Percentiles rank a stretch among this genome's conserved stretches.
phyloP scores from a whole-genome alignment of 2,888 invertebrate genomes.

The Acleris emargana region DNA sequence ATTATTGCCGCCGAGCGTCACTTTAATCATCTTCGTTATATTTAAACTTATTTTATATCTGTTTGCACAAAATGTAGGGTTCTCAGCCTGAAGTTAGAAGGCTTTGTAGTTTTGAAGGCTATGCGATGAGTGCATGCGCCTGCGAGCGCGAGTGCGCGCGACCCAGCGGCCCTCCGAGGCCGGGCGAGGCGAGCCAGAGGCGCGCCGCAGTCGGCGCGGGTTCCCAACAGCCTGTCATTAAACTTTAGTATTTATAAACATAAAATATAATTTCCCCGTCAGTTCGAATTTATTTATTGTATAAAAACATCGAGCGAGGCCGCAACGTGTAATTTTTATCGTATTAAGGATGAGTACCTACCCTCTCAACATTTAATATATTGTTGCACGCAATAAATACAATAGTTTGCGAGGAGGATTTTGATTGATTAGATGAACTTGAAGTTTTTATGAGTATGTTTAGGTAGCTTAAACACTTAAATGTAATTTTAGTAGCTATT shows the following conservation, averaged over 20 bases:
- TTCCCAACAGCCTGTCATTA: slow-evolving; percentile 54
- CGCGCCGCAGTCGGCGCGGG: slow-evolving; percentile 2
- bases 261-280: slow-evolving; percentile 67
- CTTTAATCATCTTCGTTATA: too few relatives aligned
- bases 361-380: slow-evolving; percentile 55
- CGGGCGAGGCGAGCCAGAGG: slow-evolving; percentile 4
- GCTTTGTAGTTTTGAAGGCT: too few relatives aligned
- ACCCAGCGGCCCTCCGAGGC: slow-evolving; percentile 20
- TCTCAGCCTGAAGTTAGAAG: too few relatives aligned
- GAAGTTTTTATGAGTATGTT: background rate
- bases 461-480: background rate
- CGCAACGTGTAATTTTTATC: slow-evolving; percentile 62
- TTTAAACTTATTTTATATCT: too few relatives aligned
- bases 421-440: slow-evolving; percentile 18
- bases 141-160: background rate
- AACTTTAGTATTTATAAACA: slow-evolving; percentile 69
- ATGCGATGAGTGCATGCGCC: too few relatives aligned
- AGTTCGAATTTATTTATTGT: slow-evolving; percentile 61
- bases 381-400: slow-evolving; percentile 42
- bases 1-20: too few relatives aligned
- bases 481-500: too few relatives aligned
- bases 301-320: slow-evolving; percentile 46
- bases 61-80: too few relatives aligned
- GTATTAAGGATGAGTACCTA: slow-evolving; percentile 54
- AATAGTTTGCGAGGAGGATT: slow-evolving; percentile 29